Evolutionary conservation across 2,888 invertebrate genomes (phyloP), one percentile per base, ranked within the genome.

Genomic region (Drosophila mayaguana): DNA sequence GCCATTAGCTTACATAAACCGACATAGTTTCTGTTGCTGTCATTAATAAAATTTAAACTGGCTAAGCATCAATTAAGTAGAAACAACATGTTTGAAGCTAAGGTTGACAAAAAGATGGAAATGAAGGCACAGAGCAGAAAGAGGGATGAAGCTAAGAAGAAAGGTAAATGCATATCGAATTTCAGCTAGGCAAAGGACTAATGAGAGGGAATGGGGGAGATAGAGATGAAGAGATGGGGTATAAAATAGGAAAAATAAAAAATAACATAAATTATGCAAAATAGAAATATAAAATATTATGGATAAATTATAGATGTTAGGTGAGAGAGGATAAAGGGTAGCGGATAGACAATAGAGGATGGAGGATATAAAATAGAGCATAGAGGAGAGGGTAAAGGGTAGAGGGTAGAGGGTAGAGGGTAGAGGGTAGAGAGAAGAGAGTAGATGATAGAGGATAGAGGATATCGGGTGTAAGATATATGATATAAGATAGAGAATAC

Each of bases 1-100:
- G 14, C 14, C 45, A 18, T 50, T 53, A 28, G 12, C 28, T 14
- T 22, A 40, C 20, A 32, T 43, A 25, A 57, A 55, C 53, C 63
- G 71, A 57, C 75, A 77, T 66, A 40, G 68, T 83, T 83, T 63
- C 63, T 36, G 38, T 53, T 55, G 1, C 12, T 6, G n/a, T 45
- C 14, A 16, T 54, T 12, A 57, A 25, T 34, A 9, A 38, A 42
- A 65, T 43, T 53, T 50, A 57, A 60, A 51, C 46, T 56, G 55
- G 18, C 42, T 28, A 36, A 42, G 36, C 42, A 40, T 34, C 48
- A 45, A 45, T 48, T 45, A 48, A 48, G 48, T 38, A 40, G 28
- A 59, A 25, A 48, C 20, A 38, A 25, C 12, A 40, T 18, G n/a
- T 34, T 36, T 22, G 6, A 5, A 16, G 16, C 8, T 12, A 20